These are phyloP conservation scores for Molossus alvarezi DNA, from an alignment of 2,797 vertebrate species.

Conservation along the genomic window DNA sequence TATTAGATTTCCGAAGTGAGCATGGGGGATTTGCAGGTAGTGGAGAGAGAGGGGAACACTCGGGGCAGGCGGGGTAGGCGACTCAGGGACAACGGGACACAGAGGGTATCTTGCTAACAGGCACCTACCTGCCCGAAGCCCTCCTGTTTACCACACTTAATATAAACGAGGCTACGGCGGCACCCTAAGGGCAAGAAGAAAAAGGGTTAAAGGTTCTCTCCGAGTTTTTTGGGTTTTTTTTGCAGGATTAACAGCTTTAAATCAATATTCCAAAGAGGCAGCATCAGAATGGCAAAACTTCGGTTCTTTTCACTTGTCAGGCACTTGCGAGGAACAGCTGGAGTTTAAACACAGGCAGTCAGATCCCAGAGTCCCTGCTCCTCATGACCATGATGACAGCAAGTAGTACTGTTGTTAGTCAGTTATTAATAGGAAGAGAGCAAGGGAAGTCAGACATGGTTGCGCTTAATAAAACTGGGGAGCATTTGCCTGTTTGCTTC, in stretches of 20 bases:
- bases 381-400: neutral
- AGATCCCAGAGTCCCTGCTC: neutral
- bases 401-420: neutral
- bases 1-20: neutral
- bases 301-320: neutral
- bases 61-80: neutral
- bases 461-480: neutral
- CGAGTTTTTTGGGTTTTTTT: neutral
- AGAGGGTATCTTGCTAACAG: too few species aligned
- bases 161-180: neutral
- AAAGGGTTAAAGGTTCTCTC: neutral
- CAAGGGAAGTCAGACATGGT: neutral
- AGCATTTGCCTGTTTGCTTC: neutral
- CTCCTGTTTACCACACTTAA: neutral
- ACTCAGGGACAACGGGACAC: neutral
- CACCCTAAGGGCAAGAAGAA: too few species aligned
- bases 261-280: neutral
- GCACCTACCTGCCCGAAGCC: neutral
- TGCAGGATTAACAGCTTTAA: neutral
- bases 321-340: neutral
- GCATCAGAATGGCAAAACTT: neutral
- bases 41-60: neutral
- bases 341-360: neutral
- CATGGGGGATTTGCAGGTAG: neutral
- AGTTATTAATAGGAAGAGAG: neutral